Evolutionary conservation across 2,113 vertebrate genomes (phyloP).

Genomic region (Phycodurus eques): DNA sequence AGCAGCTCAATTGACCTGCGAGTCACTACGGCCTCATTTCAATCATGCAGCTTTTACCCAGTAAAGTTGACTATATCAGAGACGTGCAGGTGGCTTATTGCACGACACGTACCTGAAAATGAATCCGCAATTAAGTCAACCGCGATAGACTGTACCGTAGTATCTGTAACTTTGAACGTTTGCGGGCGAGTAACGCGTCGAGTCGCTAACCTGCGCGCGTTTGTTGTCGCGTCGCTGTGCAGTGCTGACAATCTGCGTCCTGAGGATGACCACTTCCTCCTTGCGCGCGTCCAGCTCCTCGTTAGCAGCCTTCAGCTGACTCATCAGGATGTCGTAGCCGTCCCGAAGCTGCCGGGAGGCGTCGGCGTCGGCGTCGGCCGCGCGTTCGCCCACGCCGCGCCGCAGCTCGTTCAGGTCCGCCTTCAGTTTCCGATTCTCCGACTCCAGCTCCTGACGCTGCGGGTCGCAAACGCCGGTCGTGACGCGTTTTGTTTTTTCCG

Average conservation of each 20-base stretch:
- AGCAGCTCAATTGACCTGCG: too few species aligned
- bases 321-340: slow-evolving; percentile 81
- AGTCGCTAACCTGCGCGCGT: slow-evolving; percentile 60
- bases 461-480: slow-evolving; percentile 5
- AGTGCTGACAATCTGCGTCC: slow-evolving; percentile 82
- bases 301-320: slow-evolving; percentile 82
- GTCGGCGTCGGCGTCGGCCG: slow-evolving; percentile 61
- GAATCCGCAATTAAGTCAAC: too few species aligned
- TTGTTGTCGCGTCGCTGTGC: slow-evolving; percentile 68
- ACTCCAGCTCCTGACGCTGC: slow-evolving; percentile 92
- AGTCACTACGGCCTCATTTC: too few species aligned
- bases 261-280: slow-evolving; percentile 92
- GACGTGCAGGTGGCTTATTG: too few species aligned
- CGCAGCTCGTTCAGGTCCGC: slow-evolving; percentile 89
- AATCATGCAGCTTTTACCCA: too few species aligned
- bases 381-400: slow-evolving; percentile 73
- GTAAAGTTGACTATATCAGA: too few species aligned
- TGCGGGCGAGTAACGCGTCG: not conserved
- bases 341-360: slow-evolving; percentile 71
- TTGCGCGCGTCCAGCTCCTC: slow-evolving; percentile 95
- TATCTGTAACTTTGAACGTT: too few species aligned
- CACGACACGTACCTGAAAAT: too few species aligned
- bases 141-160: too few species aligned
- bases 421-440: slow-evolving; percentile 94
- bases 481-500: not conserved